These are phyloP conservation scores for Glyphotaelius pellucidus DNA, from an alignment of 2,888 invertebrate species.

Conservation along the genomic window DNA sequence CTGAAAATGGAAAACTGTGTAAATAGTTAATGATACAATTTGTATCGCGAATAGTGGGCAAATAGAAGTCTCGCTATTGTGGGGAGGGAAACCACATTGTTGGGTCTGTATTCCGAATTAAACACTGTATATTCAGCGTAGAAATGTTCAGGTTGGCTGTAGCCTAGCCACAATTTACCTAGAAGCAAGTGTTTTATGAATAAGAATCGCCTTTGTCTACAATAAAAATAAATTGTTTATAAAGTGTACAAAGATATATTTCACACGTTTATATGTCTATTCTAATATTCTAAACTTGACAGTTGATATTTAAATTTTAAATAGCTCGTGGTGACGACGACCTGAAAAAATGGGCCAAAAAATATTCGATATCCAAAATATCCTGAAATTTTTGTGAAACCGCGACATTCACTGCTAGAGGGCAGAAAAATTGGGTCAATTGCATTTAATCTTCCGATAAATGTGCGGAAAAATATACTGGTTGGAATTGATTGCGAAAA, in stretches of 20 bases:
- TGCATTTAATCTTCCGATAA: no score
- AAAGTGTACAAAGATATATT: background rate
- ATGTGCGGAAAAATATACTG: no score
- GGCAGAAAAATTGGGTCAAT: no score
- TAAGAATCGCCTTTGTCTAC: background rate
- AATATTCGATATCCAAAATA: no score
- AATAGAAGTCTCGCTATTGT: conserved; percentile 36
- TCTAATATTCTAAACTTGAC: no score
- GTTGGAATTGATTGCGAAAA: no score
- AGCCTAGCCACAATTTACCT: background rate
- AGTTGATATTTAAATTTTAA: no score
- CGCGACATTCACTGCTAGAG: no score
- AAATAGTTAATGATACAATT: conserved; percentile 62
- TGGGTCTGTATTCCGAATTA: background rate
- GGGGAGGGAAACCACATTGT: conserved; percentile 42
- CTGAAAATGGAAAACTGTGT: conserved; percentile 53
- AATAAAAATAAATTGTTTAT: background rate
- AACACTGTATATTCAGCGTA: background rate
- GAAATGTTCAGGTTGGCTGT: background rate
- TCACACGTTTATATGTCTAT: no score
- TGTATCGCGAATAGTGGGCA: conserved; percentile 52
- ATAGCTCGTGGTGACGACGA: background rate
- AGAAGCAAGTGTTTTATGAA: background rate
- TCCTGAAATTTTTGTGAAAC: no score
- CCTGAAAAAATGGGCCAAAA: background rate